Base-by-base conservation (phyloP, 2,113 vertebrate genomes). In the Setophaga coronata region DNA sequence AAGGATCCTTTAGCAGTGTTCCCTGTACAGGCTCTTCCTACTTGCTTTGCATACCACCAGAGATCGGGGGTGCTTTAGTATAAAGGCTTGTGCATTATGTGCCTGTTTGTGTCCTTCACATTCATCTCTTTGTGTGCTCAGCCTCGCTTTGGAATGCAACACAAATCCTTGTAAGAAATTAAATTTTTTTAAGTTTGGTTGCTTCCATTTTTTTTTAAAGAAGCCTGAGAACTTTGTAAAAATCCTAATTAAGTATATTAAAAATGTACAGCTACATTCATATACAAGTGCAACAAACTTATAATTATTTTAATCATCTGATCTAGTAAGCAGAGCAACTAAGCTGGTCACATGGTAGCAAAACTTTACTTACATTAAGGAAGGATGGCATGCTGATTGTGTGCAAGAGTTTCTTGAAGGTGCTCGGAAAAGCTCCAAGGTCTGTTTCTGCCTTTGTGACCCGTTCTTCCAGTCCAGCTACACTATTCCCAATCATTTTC, bases 381-480 rank as follows among this genome's bases (percentile, higher is more conserved):
- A 99, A 98, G 45, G 99, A 95, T 24, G 99, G 98, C 18, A 98
- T 98, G 48, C 93, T 98, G 96, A 99, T 98, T 29, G 98, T 98
- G 90, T 98, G 98, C 81, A 99, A 98, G 57, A 99, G 98, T 93
- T 99, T 99, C 91, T 98, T 98, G 94, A 99, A 99, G 2, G 99
- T 97, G 29, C 98, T 98, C 0, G 99, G 99, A 77, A 99, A 97
- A 42, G 98, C 95, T n/a, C 98, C 98, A 79, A 99, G 96, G 42
- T 99, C 99, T 78, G 98, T 98, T 94, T 99, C 99, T 62, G 99
- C 99, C 91, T 98, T 98, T 50, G 95, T 92, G 31, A 99, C 99
- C 64, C 99, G 98, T 86, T 99, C 99, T 96, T 99, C 99, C 98
- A 99, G 98, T 19, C 97, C 96, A 79, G 95, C 98, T 64, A 99